Evolutionary conservation across 2,888 invertebrate genomes (phyloP).

Genomic region (Leptopterna dolabrata): DNA sequence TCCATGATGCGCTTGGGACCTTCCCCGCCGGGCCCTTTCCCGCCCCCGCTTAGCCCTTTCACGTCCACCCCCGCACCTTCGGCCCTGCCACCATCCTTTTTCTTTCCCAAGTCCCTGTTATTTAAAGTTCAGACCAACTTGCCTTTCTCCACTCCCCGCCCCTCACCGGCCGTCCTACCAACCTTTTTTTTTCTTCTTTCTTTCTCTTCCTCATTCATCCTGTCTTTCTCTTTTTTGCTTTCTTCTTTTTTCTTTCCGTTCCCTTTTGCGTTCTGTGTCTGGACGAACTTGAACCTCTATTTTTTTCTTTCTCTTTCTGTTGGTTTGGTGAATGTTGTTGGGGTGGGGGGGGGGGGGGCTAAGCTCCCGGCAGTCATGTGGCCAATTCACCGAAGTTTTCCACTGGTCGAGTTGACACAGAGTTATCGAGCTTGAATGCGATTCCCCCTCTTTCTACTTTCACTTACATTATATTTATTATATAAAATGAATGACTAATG

Average conservation of each 20-base stretch:
- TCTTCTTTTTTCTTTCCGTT: not conserved
- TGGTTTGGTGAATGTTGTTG: not conserved
- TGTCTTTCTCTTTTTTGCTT: conserved; percentile 7
- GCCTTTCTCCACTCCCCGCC: conserved; percentile 34
- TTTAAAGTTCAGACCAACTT: conserved; percentile 54
- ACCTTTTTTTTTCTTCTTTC: conserved; percentile 22
- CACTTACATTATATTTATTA: no score
- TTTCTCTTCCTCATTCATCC: conserved; percentile 23
- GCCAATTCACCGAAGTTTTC: conserved; percentile 1
- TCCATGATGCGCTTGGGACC: conserved; percentile 52
- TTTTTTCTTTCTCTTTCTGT: not conserved
- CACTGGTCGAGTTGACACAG: not conserved
- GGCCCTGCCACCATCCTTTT: not conserved
- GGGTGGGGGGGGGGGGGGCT: not conserved
- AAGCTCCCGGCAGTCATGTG: not conserved
- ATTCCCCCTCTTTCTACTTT: not conserved
- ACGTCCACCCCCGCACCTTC: not conserved
- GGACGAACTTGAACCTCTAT: conserved; percentile 17
- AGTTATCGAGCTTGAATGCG: not conserved
- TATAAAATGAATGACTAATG: no score
- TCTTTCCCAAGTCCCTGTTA: conserved; percentile 50
- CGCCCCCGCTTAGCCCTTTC: not conserved
- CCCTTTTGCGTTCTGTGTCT: not conserved
- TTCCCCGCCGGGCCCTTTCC: not conserved
- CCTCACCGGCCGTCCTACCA: not conserved